Evolutionary conservation across 2,888 invertebrate species (phyloP).

Genomic region (Chironomus riparius): DNA sequence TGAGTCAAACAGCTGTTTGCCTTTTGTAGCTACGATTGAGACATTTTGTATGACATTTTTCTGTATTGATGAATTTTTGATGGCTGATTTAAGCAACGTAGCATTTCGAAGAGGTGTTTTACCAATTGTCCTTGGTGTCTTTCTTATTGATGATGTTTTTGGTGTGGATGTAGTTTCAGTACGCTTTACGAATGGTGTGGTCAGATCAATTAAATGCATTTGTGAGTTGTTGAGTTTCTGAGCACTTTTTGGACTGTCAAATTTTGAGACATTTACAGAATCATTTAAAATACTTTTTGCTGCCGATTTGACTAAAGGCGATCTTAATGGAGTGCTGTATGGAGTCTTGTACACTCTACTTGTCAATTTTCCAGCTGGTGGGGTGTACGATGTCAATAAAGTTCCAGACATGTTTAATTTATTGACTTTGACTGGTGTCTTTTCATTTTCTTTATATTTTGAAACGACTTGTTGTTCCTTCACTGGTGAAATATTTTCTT

Average conservation of each 20-base stretch:
- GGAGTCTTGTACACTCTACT: neutral
- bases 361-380: neutral
- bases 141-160: neutral
- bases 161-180: neutral
- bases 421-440: neutral
- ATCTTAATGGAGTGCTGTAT: neutral
- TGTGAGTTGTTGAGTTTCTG: too few relatives aligned
- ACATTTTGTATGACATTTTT: neutral
- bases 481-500: neutral
- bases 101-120: neutral
- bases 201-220: conserved; percentile 11
- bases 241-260: neutral
- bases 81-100: neutral
- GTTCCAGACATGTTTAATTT: conserved; percentile 1
- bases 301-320: neutral
- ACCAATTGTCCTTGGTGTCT: neutral
- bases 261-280: neutral
- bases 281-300: neutral
- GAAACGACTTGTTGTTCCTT: neutral
- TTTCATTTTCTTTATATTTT: conserved; percentile 3
- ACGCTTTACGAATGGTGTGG: neutral
- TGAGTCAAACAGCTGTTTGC: neutral
- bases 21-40: neutral
- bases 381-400: conserved; percentile 9
- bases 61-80: neutral